phyloP scores from a whole-genome alignment of 2,888 invertebrate species.

The Rhyacophila evoluta region DNA sequence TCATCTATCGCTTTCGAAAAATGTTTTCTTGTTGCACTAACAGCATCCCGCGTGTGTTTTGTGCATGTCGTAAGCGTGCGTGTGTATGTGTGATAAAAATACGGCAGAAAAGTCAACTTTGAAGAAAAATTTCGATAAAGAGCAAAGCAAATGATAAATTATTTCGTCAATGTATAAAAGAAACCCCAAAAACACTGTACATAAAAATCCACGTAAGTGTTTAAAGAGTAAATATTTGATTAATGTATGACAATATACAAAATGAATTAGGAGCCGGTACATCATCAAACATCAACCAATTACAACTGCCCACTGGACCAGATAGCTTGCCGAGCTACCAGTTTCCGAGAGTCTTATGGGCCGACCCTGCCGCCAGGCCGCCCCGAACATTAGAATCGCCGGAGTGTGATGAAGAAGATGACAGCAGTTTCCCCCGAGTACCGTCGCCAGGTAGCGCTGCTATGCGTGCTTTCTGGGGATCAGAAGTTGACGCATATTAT shows the following conservation, averaged over 20 bases:
- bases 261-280: slow-evolving; percentile 40
- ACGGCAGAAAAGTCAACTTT: slow-evolving; percentile 17
- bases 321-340: slow-evolving; percentile 32
- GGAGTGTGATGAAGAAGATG: slow-evolving; percentile 41
- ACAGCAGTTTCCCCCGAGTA: slow-evolving; percentile 47
- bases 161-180: neutral
- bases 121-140: neutral
- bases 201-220: slow-evolving; percentile 6
- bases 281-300: slow-evolving; percentile 27
- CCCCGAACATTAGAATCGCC: slow-evolving; percentile 41
- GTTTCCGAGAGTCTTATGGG: slow-evolving; percentile 53
- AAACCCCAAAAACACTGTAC: neutral
- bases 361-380: slow-evolving; percentile 42
- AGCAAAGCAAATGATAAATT: neutral
- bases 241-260: neutral
- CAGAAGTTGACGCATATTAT: slow-evolving; percentile 23
- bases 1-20: neutral
- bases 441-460: slow-evolving; percentile 43
- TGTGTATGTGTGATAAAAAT: neutral
- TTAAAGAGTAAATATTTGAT: neutral
- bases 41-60: slow-evolving; percentile 14
- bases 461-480: slow-evolving; percentile 16
- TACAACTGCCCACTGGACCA: neutral
- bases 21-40: neutral
- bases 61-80: neutral